Evolutionary conservation across 2,797 vertebrate species (phyloP).

Genomic region (Avahi laniger): DNA sequence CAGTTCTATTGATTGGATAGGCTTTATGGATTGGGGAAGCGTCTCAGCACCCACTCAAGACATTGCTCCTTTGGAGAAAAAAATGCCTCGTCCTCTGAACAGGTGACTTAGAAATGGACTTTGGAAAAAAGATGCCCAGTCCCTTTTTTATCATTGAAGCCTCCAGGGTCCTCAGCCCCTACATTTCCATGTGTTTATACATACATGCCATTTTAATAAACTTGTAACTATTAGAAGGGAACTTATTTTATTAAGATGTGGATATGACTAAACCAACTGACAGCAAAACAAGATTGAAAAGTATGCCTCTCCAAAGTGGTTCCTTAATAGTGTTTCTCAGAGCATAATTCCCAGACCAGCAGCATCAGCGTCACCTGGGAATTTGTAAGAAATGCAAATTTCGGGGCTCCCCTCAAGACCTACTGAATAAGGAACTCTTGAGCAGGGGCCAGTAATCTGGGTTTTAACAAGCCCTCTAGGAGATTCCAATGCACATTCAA

Average conservation of each 20-base stretch:
- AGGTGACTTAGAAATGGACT: neutral
- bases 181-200: neutral
- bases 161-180: neutral
- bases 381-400: neutral
- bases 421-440: neutral
- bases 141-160: neutral
- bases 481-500: neutral
- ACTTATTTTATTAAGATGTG: neutral
- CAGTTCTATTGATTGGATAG: neutral
- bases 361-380: neutral
- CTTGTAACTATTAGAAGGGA: neutral
- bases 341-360: neutral
- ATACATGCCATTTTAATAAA: neutral
- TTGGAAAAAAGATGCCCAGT: neutral
- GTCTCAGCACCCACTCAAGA: neutral
- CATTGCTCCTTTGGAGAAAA: neutral
- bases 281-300: neutral
- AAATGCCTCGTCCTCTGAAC: neutral
- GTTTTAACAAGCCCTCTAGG: neutral
- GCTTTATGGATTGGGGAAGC: neutral
- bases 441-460: neutral
- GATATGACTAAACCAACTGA: neutral
- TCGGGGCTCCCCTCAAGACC: neutral
- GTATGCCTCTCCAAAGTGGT: neutral
- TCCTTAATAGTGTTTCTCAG: neutral